Evolutionary conservation across 2,888 invertebrate genomes (phyloP), one percentile per base, ranked within the genome.

Genomic region (Prosopocoilus inquinatus): DNA sequence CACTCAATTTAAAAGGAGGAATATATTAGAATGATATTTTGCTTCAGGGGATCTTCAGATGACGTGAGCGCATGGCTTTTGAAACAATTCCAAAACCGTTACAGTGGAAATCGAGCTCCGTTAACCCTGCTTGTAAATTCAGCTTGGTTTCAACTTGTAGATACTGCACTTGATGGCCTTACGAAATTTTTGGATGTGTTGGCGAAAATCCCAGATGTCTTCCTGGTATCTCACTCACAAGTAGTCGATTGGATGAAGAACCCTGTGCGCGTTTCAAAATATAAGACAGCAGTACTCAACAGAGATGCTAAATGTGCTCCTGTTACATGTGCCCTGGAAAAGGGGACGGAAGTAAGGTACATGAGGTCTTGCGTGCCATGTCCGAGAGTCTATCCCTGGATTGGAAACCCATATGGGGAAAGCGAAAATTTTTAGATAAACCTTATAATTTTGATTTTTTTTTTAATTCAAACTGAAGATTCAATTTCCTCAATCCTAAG

Each of bases 91-190:
- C 53, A 75, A 2, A 66, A 66, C 2, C 74, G 78, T 56, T 79
- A 80, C 63, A 62, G 64, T 2, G 66, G 64, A 1, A 78, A 76
- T 56, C 70, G 70, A 44, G 80, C 80, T n/a, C 83, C 82, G 3
- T 74, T 80, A 52, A 79, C 79, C 1, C 63, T 83, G 2, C 72
- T 78, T 44, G 63, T 80, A 13, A 79, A 79, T 58, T 77, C 80
- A 11, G 77, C 76, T 34, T 82, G 81, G 81, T 78, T 84, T 52
- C 57, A 64, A 1, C 60, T 62, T 20, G 66, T 63, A 9, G 65
- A 68, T 16, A 68, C 71, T 54, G 67, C 70, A 58, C 66, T 65
- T 9, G 64, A 63, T 2, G 78, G 71, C 15, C 63, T 74, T 15
- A 48, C 32, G 2, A 4, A 13, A 13, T 78, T 79, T 57, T 60